These are phyloP conservation scores for Drosophila burlai DNA, from an alignment of 1,140 invertebrate species.

Conservation along the genomic window DNA sequence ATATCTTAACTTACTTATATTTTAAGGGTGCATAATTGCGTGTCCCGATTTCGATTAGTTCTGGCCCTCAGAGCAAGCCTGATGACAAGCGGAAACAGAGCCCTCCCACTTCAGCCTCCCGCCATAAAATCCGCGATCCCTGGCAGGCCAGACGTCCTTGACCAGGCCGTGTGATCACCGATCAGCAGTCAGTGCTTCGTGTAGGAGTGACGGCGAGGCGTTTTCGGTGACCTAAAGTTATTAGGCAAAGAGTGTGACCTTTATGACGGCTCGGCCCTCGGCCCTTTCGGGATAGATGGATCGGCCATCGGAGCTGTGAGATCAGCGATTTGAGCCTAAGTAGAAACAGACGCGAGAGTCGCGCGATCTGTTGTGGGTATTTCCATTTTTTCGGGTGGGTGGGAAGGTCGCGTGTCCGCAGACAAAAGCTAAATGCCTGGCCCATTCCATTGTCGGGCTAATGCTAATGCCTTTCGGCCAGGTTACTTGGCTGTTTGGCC, in stretches of 20 bases:
- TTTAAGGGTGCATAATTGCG: background rate
- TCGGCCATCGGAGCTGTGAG: conserved; percentile 35
- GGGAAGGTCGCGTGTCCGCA: conserved; percentile 73
- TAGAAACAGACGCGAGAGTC: conserved; percentile 70
- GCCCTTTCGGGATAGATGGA: conserved; percentile 31
- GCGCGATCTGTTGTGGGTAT: conserved; percentile 52
- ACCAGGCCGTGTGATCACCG: conserved; percentile 1
- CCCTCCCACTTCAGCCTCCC: conserved; percentile 24
- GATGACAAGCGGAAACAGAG: conserved; percentile 31
- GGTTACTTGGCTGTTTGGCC: conserved; percentile 63
- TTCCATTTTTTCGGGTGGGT: conserved; percentile 39
- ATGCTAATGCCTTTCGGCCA: conserved; percentile 70
- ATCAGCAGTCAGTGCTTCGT: conserved; percentile 77
- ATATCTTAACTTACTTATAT: background rate
- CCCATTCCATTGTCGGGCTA: conserved; percentile 68
- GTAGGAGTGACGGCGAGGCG: conserved; percentile 77
- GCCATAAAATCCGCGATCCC: conserved; percentile 35
- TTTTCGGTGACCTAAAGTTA: conserved; percentile 80
- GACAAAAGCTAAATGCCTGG: conserved; percentile 72
- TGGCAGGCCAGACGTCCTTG: conserved; percentile 37
- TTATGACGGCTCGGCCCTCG: conserved; percentile 42
- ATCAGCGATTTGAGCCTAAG: conserved; percentile 47
- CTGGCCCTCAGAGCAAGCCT: conserved; percentile 30
- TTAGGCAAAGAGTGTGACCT: conserved; percentile 75
- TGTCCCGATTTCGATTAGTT: conserved; percentile 28